These are phyloP conservation scores for Xanthostigma xanthostigma DNA, from an alignment of 2,888 invertebrate genomes.

Conservation along the genomic window DNA sequence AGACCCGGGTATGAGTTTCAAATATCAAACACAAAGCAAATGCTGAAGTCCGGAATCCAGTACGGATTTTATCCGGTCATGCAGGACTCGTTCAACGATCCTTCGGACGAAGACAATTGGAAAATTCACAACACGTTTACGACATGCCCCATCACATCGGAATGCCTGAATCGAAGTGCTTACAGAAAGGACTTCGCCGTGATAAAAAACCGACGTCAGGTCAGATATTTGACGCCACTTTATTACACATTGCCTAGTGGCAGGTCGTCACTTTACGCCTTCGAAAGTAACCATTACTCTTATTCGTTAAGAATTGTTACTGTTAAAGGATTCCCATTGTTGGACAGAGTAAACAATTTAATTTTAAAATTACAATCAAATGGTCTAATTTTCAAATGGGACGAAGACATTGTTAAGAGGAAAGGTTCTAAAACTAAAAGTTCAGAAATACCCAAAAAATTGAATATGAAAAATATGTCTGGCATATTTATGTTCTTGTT, in stretches of 20 bases:
- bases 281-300: background rate
- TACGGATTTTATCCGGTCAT: constrained; percentile 24
- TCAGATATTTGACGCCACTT: background rate
- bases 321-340: constrained; percentile 1
- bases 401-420: background rate
- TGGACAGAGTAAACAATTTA: background rate
- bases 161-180: constrained; percentile 1
- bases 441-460: background rate
- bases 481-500: background rate
- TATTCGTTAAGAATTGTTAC: background rate
- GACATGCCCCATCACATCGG: background rate
- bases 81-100: background rate
- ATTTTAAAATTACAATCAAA: background rate
- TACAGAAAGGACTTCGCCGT: background rate
- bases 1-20: constrained; percentile 35
- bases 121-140: background rate
- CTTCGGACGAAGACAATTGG: background rate
- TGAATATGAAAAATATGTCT: background rate
- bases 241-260: constrained; percentile 1
- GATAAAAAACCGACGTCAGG: background rate
- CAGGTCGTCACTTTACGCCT: background rate
- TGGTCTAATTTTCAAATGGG: constrained; percentile 1
- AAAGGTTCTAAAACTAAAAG: background rate
- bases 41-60: constrained; percentile 30
- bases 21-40: constrained; percentile 32